A percentile compares a stretch with the other conserved stretches of the same genome.
Conservation (phyloP, 2,113 vertebrate species). For the Uria aalge region DNA sequence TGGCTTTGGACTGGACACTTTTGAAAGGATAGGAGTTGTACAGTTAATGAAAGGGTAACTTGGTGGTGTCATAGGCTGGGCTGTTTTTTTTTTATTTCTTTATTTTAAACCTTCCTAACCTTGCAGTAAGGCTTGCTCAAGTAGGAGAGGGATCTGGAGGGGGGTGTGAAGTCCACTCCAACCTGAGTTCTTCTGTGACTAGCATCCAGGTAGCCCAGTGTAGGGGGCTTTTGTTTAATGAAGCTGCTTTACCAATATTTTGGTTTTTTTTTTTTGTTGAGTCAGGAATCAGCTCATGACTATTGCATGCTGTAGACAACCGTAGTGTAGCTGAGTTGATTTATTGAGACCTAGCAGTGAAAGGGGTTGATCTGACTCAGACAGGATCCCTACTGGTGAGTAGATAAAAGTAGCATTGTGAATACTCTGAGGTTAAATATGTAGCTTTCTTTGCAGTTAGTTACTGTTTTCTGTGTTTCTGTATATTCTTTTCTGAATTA, state of each 20-base stretch:
- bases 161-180: not conserved
- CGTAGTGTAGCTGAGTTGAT: not conserved
- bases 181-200: not conserved
- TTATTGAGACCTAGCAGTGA: not conserved
- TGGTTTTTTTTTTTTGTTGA: not conserved
- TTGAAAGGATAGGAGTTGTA: not conserved
- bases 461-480: not conserved
- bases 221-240: not conserved
- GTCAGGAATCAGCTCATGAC: not conserved
- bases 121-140: not conserved
- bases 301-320: not conserved
- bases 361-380: not conserved
- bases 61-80: not conserved
- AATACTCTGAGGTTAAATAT: not conserved
- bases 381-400: not conserved
- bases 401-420: not conserved
- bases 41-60: not conserved
- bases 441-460: not conserved
- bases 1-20: not conserved
- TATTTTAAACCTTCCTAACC: not conserved
- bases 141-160: not conserved
- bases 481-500: not conserved
- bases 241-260: not conserved
- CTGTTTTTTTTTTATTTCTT: not conserved
- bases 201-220: not conserved